A percentile compares a stretch with the other conserved stretches of the same genome.
Evolutionary conservation across 2,888 invertebrate genomes (phyloP).

Genomic region (Agrochola lychnidis): DNA sequence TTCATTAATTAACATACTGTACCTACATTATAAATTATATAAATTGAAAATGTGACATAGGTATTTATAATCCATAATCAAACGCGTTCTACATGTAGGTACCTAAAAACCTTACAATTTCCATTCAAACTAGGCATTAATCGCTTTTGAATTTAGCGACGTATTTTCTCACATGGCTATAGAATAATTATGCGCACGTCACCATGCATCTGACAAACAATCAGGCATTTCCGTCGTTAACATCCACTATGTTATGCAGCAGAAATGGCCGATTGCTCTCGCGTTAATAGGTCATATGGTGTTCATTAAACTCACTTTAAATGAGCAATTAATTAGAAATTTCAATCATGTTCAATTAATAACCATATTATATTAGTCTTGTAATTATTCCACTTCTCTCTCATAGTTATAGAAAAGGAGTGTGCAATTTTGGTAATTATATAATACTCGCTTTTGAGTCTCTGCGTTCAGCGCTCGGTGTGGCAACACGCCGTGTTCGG

Average conservation of each 20-base stretch:
- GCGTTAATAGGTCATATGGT: slow-evolving; percentile 40
- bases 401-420: neutral
- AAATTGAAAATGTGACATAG: too few relatives aligned
- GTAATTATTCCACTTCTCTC: neutral
- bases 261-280: slow-evolving; percentile 40
- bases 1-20: too few relatives aligned
- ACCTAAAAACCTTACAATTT: neutral
- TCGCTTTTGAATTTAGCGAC: neutral
- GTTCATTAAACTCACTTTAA: slow-evolving; percentile 47
- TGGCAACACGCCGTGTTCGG: too few relatives aligned
- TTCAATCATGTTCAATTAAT: slow-evolving; percentile 45
- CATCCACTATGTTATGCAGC: slow-evolving; percentile 32
- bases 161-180: neutral
- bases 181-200: slow-evolving; percentile 23
- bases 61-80: too few relatives aligned
- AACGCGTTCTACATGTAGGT: too few relatives aligned
- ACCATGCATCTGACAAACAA: slow-evolving; percentile 13
- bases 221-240: slow-evolving; percentile 22
- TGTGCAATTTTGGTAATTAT: neutral
- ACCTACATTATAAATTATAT: too few relatives aligned
- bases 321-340: slow-evolving; percentile 54
- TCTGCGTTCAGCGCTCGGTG: too few relatives aligned
- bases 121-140: neutral
- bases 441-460: too few relatives aligned
- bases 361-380: slow-evolving; percentile 9